Evolutionary conservation across 1,140 invertebrate species (phyloP), one percentile per base, ranked within the genome.

Genomic region (Pogonognathellus flavescens): DNA sequence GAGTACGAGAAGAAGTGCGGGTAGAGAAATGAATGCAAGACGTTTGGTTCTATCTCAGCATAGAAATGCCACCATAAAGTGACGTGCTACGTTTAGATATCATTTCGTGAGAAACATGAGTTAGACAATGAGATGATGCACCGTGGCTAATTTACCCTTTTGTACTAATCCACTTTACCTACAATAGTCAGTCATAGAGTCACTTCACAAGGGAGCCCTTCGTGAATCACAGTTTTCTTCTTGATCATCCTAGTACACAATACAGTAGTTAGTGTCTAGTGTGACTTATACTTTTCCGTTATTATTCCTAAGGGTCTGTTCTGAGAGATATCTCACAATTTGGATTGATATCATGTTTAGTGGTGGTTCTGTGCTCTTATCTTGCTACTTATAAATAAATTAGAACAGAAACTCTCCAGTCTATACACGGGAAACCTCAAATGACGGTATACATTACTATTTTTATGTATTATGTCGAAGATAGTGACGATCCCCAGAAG

Each of bases 71-170:
- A 41, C 31, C 31, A 57, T 49, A 31, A 76, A 66, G 76, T 57
- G 84, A 70, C 22, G 49, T 81, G 80, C 31, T 72, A 72, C 41
- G 41, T 76, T 80, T 59, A 41, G 82, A 83, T 86, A 86, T 86
- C 86, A 81, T 84, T 86, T 86, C 86, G 86, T 86, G 86, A 86
- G 86, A 86, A 86, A 84, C 86, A 84, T 84, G 86, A 84, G 76
- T 84, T 84, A 86, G 86, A 86, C 86, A 86, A 86, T 86, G 86
- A 86, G 86, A 86, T 84, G 83, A 86, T 86, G 76, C 57, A 82
- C 52, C 86, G 59, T 25, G 59, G 60, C 86, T 86, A 86, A 86
- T 86, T 84, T 72, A 16, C 83, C 62, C 62, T 31, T 76, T 76
- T 76, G 70, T 76, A 55, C 59, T 62, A 57, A 50, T 59, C 57